A percentile compares a stretch with the other conserved stretches of the same genome.
phyloP scores from a whole-genome alignment of 2,797 vertebrate genomes.

The Basileuterus tristriatus region DNA sequence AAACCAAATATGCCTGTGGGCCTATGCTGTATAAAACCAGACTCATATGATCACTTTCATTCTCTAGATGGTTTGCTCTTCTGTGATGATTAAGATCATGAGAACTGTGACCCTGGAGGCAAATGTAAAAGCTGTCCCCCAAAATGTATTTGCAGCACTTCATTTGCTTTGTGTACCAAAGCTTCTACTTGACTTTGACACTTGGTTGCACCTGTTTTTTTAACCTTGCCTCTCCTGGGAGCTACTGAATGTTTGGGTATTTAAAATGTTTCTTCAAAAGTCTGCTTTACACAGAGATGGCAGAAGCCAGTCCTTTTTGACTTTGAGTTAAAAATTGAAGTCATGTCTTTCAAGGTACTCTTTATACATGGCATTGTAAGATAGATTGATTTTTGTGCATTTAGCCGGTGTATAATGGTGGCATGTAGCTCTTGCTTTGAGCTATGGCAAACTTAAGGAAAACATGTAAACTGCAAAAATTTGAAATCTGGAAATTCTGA shows the following conservation, averaged over 20 bases:
- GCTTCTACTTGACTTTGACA: conserved; percentile 22
- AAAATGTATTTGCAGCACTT: background rate
- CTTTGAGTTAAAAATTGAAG: background rate
- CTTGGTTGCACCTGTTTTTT: conserved; percentile 14
- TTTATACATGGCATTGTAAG: background rate
- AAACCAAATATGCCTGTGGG: background rate
- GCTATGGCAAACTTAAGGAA: background rate
- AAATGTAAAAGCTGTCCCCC: background rate
- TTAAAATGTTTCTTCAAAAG: background rate
- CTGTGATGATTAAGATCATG: background rate
- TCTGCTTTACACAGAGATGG: background rate
- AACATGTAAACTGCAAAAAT: background rate
- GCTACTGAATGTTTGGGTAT: background rate
- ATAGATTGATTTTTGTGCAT: background rate
- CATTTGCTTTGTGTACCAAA: background rate
- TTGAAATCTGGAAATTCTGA: background rate
- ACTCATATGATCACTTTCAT: background rate
- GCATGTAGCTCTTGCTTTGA: background rate
- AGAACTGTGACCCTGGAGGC: background rate
- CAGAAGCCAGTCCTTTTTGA: background rate
- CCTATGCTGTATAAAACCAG: background rate
- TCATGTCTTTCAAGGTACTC: background rate
- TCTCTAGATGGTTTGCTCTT: background rate
- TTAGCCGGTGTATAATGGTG: background rate
- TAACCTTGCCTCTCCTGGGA: conserved; percentile 32